Evolutionary conservation across 1,140 invertebrate species (phyloP).

Genomic region (Zaprionus kolodkinae): DNA sequence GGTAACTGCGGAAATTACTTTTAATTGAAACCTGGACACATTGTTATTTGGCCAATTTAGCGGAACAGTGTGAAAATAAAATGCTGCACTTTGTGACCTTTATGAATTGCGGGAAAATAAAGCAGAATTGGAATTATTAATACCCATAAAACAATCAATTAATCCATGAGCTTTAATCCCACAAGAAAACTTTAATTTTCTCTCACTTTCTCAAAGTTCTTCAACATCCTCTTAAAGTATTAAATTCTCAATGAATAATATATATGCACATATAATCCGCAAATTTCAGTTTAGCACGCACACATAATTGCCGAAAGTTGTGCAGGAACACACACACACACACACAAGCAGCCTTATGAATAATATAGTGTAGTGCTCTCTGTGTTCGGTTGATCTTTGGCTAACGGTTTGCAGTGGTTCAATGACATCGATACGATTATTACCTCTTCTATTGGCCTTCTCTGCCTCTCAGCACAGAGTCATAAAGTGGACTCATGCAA

Average conservation of each 20-base stretch:
- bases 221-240: too few relatives aligned
- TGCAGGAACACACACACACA: too few relatives aligned
- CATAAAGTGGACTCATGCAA: constrained; percentile 48
- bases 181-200: too few relatives aligned
- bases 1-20: constrained; percentile 7
- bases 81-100: not conserved
- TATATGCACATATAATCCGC: not conserved
- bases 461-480: not conserved
- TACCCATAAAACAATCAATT: not conserved
- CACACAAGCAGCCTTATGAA: not conserved
- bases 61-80: not conserved
- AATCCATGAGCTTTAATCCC: not conserved
- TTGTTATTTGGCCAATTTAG: not conserved
- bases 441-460: not conserved
- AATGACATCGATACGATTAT: constrained; percentile 11
- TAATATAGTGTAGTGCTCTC: not conserved
- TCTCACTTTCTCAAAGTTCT: too few relatives aligned
- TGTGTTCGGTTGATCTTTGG: not conserved
- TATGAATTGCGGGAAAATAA: not conserved
- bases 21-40: not conserved
- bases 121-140: not conserved
- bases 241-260: not conserved
- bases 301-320: not conserved
- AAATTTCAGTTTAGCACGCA: not conserved
- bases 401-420: not conserved